A percentile compares a stretch with the other conserved stretches of the same genome.
phyloP scores from a whole-genome alignment of 2,888 invertebrate species.

The Neoaliturus tenellus region DNA sequence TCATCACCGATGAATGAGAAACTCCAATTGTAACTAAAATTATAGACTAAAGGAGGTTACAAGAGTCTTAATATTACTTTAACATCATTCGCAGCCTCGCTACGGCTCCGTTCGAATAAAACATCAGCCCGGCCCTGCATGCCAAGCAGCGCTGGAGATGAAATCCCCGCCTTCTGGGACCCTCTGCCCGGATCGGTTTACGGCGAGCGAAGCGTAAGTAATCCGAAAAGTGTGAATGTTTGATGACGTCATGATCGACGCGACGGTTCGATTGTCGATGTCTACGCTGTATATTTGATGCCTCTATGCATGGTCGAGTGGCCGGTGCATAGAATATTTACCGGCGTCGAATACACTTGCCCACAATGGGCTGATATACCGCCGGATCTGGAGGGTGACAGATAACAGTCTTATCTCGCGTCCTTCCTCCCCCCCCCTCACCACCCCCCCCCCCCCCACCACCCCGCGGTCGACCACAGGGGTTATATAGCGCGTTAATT shows the following conservation, averaged over 20 bases:
- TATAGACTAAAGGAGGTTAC: no score
- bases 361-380: conserved; percentile 30
- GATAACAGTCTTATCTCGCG: conserved; percentile 44
- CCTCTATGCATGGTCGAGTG: conserved; percentile 58
- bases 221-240: conserved; percentile 54
- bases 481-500: not conserved
- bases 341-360: not conserved
- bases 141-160: no score
- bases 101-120: not conserved
- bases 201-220: conserved; percentile 42
- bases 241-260: conserved; percentile 45
- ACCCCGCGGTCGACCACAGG: not conserved
- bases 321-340: conserved; percentile 42
- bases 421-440: not conserved
- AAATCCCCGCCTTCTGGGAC: not conserved
- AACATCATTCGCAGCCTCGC: not conserved
- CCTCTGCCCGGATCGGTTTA: conserved; percentile 27
- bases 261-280: conserved; percentile 50
- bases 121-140: not conserved
- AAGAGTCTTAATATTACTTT: not conserved
- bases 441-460: not conserved
- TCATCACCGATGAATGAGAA: no score
- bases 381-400: conserved; percentile 36
- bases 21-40: no score
- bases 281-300: conserved; percentile 57